phyloP scores from a whole-genome alignment of 2,888 invertebrate genomes.

The Drosophila anomalipes region DNA sequence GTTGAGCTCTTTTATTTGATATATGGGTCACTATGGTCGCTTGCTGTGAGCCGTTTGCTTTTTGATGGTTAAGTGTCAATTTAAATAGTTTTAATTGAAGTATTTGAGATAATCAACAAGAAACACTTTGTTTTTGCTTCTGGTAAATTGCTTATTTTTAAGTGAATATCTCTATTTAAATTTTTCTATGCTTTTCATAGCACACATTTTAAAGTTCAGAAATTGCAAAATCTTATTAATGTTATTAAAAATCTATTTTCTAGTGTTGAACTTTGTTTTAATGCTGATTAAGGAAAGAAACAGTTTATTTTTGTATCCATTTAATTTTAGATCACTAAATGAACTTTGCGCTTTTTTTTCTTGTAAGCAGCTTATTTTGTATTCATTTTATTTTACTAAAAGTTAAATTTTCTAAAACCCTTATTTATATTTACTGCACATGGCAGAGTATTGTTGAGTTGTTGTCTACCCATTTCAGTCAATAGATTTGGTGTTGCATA shows the following conservation, averaged over 20 bases:
- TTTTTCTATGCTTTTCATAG: background rate
- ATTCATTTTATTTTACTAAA: no score
- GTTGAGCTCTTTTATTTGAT: background rate
- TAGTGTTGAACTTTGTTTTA: background rate
- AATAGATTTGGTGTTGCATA: conserved; percentile 26
- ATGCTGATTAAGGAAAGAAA: background rate
- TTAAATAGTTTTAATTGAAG: background rate
- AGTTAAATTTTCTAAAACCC: background rate
- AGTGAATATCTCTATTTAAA: background rate
- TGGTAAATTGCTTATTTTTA: background rate
- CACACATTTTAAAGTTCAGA: background rate
- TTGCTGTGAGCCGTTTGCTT: no score
- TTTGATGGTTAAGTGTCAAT: background rate
- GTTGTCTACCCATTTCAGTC: background rate
- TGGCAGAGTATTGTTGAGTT: conserved; percentile 14
- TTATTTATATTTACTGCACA: background rate
- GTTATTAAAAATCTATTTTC: background rate
- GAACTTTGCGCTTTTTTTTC: background rate
- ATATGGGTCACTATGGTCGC: background rate
- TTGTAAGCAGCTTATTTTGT: background rate
- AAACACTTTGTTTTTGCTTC: background rate
- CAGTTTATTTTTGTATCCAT: background rate
- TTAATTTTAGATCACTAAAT: background rate
- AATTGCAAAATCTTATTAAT: background rate
- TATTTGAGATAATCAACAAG: background rate